Evolutionary conservation across 37 sponge, comb jelly and placozoan genomes (phyloP), one percentile per base, ranked within the genome.

Genomic region (Haliclona indistincta): DNA sequence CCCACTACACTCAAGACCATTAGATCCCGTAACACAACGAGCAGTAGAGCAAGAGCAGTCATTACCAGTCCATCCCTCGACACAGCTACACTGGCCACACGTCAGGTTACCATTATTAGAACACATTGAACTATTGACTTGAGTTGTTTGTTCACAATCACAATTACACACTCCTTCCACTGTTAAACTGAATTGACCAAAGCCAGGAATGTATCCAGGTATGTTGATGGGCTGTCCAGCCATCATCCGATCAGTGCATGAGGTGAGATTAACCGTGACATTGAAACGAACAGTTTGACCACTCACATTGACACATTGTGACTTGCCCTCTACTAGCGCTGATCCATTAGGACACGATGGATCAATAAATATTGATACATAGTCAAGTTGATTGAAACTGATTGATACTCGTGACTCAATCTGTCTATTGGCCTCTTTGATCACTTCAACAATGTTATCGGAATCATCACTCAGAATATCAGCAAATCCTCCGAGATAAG

Each of bases 61-160:
- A 64, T 4, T 20, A 30, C 35, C 8, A 25, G n/a, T 64, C 81
- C 64, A 45, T 56, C 72, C 81, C 30, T 37, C 26, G 28, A 55
- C 49, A 40, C 81, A 80, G 29, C 42, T 34, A 71, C 81, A 80
- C 2, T 42, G 30, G 20, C 81, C 81, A 70, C 81, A 80, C 15
- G 20, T 70, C 32, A 72, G 40, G 8, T 56, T 35, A 29, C 81
- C 81, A 55, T 25, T 55, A n/a, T 41, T n/a, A 64, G 22, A 5
- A 41, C 32, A 65, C 3, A 11, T n/a, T 37, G 38, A 32, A 6
- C n/a, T 32, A 4, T 29, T 32, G 35, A 33, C 6, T 36, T 33
- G 34, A 28, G 73, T 30, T 20, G 43, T 71, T 43, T 13, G 4
- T 55, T 13, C 56, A 54, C 73, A 71, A 3, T 25, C 56, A 55